Conservation (phyloP, 2,797 vertebrate genomes). For the Aulostomus chinensis region DNA sequence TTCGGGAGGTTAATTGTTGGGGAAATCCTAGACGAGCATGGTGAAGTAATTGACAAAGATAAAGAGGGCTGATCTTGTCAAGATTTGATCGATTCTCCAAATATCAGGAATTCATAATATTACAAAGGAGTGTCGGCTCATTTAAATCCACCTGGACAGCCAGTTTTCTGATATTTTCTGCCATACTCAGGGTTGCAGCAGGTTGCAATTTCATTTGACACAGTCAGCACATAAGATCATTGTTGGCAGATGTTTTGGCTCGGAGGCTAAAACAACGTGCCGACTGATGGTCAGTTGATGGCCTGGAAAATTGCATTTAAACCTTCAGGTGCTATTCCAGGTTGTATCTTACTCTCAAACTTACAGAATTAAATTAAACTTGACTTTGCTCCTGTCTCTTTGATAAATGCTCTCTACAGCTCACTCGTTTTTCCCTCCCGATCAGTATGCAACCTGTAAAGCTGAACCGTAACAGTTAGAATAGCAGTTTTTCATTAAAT, state of each 20-base stretch:
- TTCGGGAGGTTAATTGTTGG: constrained; percentile 72
- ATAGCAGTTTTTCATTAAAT: constrained; percentile 7
- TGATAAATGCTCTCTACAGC: constrained; percentile 58
- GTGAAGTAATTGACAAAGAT: constrained; percentile 56
- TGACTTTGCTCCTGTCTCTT: constrained; percentile 50
- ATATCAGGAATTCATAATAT: constrained; percentile 22
- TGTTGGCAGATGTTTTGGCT: constrained; percentile 63
- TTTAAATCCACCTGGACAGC: constrained; percentile 18
- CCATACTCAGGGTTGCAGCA: constrained; percentile 16
- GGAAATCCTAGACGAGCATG: constrained; percentile 39
- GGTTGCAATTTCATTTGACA: constrained; percentile 26
- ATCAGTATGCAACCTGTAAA: constrained; percentile 30
- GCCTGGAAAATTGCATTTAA: constrained; percentile 85
- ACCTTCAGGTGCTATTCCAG: constrained; percentile 79
- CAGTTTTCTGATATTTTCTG: constrained; percentile 19
- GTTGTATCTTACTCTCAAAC: constrained; percentile 66
- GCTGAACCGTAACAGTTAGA: constrained; percentile 20
- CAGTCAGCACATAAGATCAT: constrained; percentile 73
- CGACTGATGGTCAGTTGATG: constrained; percentile 82
- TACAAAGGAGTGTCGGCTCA: background rate
- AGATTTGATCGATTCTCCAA: no score
- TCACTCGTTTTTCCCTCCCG: constrained; percentile 1
- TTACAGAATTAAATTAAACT: constrained; percentile 72
- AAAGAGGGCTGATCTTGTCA: constrained; percentile 41
- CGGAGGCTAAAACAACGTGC: constrained; percentile 60